phyloP scores from a whole-genome alignment of 1,140 invertebrate genomes.

The Drosophila kurseongensis region DNA sequence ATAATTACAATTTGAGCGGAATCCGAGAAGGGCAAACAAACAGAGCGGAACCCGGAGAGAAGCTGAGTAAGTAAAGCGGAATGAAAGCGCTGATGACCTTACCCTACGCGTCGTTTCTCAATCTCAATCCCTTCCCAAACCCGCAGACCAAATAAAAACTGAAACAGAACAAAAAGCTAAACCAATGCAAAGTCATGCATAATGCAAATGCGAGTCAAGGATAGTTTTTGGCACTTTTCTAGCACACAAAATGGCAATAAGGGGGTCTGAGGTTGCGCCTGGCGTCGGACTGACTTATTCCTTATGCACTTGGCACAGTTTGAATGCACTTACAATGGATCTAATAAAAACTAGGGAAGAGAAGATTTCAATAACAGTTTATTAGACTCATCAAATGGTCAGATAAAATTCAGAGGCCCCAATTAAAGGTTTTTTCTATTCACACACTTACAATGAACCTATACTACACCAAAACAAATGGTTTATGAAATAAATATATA shows the following conservation, averaged over 20 bases:
- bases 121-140: neutral
- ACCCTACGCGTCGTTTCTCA: constrained; percentile 17
- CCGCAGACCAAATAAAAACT: constrained; percentile 22
- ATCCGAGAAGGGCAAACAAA: constrained; percentile 8
- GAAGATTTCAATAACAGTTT: too few species aligned
- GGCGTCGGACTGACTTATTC: constrained; percentile 46
- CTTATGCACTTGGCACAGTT: constrained; percentile 32
- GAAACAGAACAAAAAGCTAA: constrained; percentile 20
- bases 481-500: too few species aligned
- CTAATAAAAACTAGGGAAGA: neutral
- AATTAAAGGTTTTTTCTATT: too few species aligned
- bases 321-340: constrained; percentile 40
- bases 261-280: constrained; percentile 15
- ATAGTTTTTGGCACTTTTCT: constrained; percentile 54
- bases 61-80: constrained; percentile 33
- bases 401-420: neutral
- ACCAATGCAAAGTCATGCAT: constrained; percentile 63
- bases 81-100: constrained; percentile 26
- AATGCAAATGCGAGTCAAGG: constrained; percentile 68
- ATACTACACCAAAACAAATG: too few species aligned
- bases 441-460: too few species aligned
- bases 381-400: neutral
- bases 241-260: constrained; percentile 1
- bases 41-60: constrained; percentile 19
- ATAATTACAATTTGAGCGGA: constrained; percentile 38